Evolutionary conservation across 1,140 invertebrate species (phyloP).

Genomic region (Panulirus ornatus): DNA sequence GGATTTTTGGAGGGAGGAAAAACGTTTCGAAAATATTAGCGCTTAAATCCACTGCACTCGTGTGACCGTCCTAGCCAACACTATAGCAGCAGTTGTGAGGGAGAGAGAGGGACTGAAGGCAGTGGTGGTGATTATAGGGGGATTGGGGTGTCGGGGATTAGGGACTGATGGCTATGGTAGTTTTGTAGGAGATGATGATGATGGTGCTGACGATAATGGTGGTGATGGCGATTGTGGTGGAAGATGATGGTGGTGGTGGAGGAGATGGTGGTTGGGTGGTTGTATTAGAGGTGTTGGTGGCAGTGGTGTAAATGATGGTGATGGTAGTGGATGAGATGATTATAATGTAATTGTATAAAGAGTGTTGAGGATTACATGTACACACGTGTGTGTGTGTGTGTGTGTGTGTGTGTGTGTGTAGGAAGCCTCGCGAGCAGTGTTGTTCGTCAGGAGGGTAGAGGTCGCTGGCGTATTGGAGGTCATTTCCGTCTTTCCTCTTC

Average conservation of each 20-base stretch:
- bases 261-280: neutral
- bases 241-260: neutral
- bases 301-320: neutral
- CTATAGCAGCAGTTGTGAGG: neutral
- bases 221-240: constrained; percentile 20
- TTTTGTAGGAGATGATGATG: neutral
- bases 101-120: neutral
- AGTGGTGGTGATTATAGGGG: neutral
- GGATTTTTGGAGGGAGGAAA: constrained; percentile 61
- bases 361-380: neutral
- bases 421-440: too few relatives aligned
- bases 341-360: neutral
- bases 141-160: neutral
- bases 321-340: neutral
- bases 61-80: constrained; percentile 13
- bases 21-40: constrained; percentile 66
- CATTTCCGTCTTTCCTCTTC: too few relatives aligned
- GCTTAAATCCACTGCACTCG: constrained; percentile 50
- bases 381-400: neutral
- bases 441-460: constrained; percentile 1
- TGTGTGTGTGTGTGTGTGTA: too few relatives aligned
- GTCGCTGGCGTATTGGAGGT: neutral
- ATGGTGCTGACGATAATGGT: neutral
- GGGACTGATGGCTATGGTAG: too few relatives aligned
- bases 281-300: constrained; percentile 3